phyloP scores from a whole-genome alignment of 2,797 vertebrate species.

The Chloroceryle inda region DNA sequence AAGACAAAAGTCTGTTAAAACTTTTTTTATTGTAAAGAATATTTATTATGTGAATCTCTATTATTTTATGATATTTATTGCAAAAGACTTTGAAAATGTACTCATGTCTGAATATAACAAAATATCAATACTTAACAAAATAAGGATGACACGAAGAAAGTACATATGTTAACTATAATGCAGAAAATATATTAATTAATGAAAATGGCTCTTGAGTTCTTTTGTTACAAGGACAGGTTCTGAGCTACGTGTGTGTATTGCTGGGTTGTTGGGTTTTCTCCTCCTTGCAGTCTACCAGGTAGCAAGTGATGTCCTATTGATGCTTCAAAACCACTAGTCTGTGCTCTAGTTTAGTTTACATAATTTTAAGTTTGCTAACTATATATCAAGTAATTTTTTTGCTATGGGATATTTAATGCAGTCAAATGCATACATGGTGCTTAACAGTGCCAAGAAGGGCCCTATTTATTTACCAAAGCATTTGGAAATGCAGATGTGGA shows the following conservation, averaged over 20 bases:
- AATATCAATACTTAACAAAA: slow-evolving; percentile 98
- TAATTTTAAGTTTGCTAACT: not conserved
- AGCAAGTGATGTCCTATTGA: not conserved
- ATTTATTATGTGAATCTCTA: slow-evolving; percentile 99
- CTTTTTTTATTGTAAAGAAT: slow-evolving; percentile 98
- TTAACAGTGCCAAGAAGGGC: not conserved
- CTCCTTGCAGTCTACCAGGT: not conserved
- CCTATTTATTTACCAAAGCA: slow-evolving; percentile 1
- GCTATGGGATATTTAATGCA: not conserved
- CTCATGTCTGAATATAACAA: slow-evolving; percentile 99
- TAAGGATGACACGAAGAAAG: slow-evolving; percentile 93
- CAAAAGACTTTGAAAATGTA: slow-evolving; percentile 97
- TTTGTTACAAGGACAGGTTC: slow-evolving; percentile 54
- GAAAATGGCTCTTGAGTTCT: slow-evolving; percentile 84
- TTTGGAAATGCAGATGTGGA: not conserved
- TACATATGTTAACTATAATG: slow-evolving; percentile 99
- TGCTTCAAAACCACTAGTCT: slow-evolving; percentile 57
- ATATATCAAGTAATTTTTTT: not conserved
- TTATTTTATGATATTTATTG: slow-evolving; percentile 99
- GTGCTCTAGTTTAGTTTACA: slow-evolving; percentile 58
- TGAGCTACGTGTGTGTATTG: not conserved
- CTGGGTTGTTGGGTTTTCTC: not conserved
- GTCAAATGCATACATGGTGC: not conserved
- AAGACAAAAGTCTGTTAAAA: slow-evolving; percentile 96
- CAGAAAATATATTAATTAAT: slow-evolving; percentile 99